phyloP scores from a whole-genome alignment of 2,797 vertebrate genomes.

The Oceanodroma leucorhoa region DNA sequence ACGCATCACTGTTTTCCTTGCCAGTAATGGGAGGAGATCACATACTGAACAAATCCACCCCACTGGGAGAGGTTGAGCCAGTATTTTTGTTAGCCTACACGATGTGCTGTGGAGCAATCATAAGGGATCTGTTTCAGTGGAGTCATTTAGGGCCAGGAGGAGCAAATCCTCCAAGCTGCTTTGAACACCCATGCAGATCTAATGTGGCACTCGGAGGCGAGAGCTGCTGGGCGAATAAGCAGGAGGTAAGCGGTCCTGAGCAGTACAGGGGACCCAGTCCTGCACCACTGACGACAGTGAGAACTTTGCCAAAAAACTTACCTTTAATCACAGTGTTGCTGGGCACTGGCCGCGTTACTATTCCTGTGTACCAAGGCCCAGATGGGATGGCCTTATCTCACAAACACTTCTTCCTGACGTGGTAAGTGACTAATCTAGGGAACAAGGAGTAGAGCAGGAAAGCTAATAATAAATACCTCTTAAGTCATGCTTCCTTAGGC shows the following conservation, averaged over 20 bases:
- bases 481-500: neutral
- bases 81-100: neutral
- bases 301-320: neutral
- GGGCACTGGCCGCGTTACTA: neutral
- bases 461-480: neutral
- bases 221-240: neutral
- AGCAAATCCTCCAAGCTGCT: neutral
- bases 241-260: neutral
- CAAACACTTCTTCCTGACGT: neutral
- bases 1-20: neutral
- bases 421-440: neutral
- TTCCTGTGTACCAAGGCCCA: neutral
- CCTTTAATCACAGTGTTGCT: neutral
- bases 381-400: neutral
- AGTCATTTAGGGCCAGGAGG: neutral
- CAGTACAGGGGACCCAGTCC: neutral
- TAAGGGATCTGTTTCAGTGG: neutral
- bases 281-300: neutral
- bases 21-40: conserved; percentile 23
- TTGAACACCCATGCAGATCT: neutral
- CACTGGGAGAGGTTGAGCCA: neutral
- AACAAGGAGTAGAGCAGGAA: neutral
- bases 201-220: neutral
- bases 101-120: neutral
- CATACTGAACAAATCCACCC: neutral